phyloP scores from a whole-genome alignment of 2,113 vertebrate genomes.

The Carettochelys insculpta region DNA sequence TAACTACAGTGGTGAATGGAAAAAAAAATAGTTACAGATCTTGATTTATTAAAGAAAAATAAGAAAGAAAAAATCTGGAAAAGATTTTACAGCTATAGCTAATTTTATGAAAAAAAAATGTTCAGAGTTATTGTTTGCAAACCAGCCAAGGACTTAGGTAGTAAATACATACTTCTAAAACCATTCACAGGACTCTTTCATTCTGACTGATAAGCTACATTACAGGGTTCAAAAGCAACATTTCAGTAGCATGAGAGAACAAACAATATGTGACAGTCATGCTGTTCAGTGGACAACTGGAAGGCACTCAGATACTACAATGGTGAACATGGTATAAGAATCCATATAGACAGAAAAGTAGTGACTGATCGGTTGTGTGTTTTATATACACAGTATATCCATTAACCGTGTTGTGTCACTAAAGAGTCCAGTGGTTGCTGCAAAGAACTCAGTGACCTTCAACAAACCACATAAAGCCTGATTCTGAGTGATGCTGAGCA shows the following conservation, averaged over 20 bases:
- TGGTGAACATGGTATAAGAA: not conserved
- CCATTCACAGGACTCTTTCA: not conserved
- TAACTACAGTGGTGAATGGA: not conserved
- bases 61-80: not conserved
- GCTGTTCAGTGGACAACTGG: not conserved
- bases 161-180: not conserved
- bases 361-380: conserved; percentile 31
- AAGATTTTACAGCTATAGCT: not conserved
- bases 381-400: not conserved
- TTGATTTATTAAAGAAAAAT: not conserved
- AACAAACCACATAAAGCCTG: not conserved
- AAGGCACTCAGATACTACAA: not conserved
- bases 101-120: conserved; percentile 21
- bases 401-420: not conserved
- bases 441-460: not conserved
- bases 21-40: not conserved
- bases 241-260: not conserved
- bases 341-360: not conserved
- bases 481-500: not conserved
- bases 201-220: conserved; percentile 48
- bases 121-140: not conserved
- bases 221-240: conserved; percentile 30
- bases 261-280: not conserved
- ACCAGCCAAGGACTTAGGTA: not conserved
- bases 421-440: not conserved